Evolutionary conservation across 2,113 vertebrate genomes (phyloP).

Genomic region (Sylvia atricapilla): DNA sequence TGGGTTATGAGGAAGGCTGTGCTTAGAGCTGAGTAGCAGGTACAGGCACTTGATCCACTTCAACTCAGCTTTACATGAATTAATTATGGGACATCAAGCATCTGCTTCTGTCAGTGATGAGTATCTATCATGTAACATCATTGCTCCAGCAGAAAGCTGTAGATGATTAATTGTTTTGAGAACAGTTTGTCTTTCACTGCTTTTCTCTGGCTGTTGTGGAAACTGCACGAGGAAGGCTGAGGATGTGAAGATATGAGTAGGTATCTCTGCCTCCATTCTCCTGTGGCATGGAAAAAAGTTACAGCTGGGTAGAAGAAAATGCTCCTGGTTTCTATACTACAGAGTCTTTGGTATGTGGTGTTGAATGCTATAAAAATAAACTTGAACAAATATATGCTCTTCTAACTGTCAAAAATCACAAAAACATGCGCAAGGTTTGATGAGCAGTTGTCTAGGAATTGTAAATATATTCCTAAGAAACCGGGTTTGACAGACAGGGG

Average conservation of each 20-base stretch:
- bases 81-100: background rate
- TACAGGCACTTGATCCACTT: background rate
- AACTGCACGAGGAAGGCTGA: background rate
- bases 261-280: background rate
- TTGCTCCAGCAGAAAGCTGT: background rate
- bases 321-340: background rate
- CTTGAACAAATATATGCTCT: slow-evolving; percentile 53
- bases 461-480: slow-evolving; percentile 53
- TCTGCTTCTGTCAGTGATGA: background rate
- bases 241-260: background rate
- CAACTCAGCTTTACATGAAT: background rate
- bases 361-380: slow-evolving; percentile 55
- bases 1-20: background rate
- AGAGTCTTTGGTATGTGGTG: background rate
- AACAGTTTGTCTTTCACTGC: background rate
- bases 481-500: slow-evolving; percentile 47
- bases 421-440: slow-evolving; percentile 21
- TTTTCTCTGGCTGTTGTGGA: background rate
- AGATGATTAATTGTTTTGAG: background rate
- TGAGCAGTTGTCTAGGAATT: slow-evolving; percentile 55
- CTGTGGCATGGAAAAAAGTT: background rate
- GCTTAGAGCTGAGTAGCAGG: background rate
- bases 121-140: background rate
- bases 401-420: slow-evolving; percentile 59
- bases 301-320: background rate